A percentile compares a stretch with the other conserved stretches of the same genome.
phyloP scores from a whole-genome alignment of 2,888 invertebrate genomes.

The Aleiodes testaceus region DNA sequence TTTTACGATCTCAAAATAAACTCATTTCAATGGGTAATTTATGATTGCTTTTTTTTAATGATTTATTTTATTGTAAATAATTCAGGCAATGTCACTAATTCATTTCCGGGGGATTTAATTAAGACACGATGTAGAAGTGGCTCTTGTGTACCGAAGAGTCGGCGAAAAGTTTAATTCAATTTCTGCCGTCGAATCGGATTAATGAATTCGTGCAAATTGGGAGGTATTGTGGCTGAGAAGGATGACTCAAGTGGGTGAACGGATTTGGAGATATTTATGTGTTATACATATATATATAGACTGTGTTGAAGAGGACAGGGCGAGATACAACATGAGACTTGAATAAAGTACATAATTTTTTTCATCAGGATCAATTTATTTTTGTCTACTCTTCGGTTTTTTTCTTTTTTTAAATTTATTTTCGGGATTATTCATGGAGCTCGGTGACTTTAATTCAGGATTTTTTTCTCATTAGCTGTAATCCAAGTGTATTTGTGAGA shows the following conservation, averaged over 20 bases:
- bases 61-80: no score
- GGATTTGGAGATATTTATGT: constrained; percentile 16
- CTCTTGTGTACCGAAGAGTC: background rate
- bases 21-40: background rate
- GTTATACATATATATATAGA: no score
- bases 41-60: background rate
- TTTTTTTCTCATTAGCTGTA: no score
- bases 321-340: constrained; percentile 8
- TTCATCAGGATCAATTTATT: constrained; percentile 28
- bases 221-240: constrained; percentile 20
- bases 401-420: no score
- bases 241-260: constrained; percentile 13
- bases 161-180: constrained; percentile 7
- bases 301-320: no score
- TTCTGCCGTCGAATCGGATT: constrained; percentile 16
- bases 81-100: no score
- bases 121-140: background rate
- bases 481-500: no score
- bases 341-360: constrained; percentile 7
- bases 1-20: constrained; percentile 1
- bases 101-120: background rate
- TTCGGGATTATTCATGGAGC: no score
- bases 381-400: background rate
- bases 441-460: no score
- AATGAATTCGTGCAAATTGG: constrained; percentile 24